Evolutionary conservation across 2,797 vertebrate genomes (phyloP).

Genomic region (Sebastes taczanowskii): DNA sequence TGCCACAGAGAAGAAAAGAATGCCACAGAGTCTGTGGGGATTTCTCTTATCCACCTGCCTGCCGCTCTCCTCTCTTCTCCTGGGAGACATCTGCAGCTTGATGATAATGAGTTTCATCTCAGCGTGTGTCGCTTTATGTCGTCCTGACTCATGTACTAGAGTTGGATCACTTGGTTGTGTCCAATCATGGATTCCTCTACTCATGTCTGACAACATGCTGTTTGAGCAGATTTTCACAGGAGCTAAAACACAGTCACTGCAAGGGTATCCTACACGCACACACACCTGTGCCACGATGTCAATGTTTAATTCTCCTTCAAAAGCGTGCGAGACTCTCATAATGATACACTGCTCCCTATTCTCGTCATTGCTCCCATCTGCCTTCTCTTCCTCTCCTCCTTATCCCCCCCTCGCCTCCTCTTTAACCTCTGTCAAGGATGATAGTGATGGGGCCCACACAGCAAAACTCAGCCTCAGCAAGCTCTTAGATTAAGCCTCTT

Average conservation of each 20-base stretch:
- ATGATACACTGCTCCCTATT: slow-evolving; percentile 58
- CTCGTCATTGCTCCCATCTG: slow-evolving; percentile 51
- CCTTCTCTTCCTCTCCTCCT: slow-evolving; percentile 55
- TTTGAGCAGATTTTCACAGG: slow-evolving; percentile 21
- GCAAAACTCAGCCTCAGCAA: slow-evolving; percentile 79
- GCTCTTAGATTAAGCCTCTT: slow-evolving; percentile 86
- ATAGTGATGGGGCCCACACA: slow-evolving; percentile 78
- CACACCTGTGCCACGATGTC: slow-evolving; percentile 5
- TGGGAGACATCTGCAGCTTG: slow-evolving; percentile 59
- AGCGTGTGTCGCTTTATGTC: slow-evolving; percentile 42
- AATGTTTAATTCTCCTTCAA: slow-evolving; percentile 40
- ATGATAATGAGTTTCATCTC: slow-evolving; percentile 70
- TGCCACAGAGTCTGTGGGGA: slow-evolving; percentile 25
- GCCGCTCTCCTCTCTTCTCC: slow-evolving; percentile 36
- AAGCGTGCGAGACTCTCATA: slow-evolving; percentile 49
- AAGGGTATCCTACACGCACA: background rate
- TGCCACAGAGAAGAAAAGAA: slow-evolving; percentile 36
- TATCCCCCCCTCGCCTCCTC: slow-evolving; percentile 65
- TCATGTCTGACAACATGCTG: slow-evolving; percentile 10
- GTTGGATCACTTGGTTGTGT: slow-evolving; percentile 46
- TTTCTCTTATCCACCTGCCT: slow-evolving; percentile 58
- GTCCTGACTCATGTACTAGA: slow-evolving; percentile 15
- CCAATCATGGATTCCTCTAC: slow-evolving; percentile 52
- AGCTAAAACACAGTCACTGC: background rate
- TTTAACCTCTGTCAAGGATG: slow-evolving; percentile 81